phyloP scores from a whole-genome alignment of 2,113 vertebrate species.

The Gallinago paraguaiae region DNA sequence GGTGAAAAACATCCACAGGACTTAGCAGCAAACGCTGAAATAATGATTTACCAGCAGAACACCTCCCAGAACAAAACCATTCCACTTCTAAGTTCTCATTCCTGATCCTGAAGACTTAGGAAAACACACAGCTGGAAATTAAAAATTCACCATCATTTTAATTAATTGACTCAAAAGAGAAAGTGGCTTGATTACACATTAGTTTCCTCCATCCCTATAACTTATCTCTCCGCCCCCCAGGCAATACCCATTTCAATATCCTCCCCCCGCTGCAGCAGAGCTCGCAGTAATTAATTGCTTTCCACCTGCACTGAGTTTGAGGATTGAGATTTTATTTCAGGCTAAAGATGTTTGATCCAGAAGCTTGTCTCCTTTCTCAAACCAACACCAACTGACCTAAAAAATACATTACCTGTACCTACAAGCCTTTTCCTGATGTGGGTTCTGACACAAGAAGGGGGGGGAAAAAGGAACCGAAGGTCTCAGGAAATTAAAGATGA shows the following conservation, averaged over 20 bases:
- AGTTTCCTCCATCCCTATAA: neutral
- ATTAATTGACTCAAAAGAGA: neutral
- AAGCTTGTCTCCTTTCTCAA: neutral
- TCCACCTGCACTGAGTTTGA: neutral
- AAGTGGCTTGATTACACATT: neutral
- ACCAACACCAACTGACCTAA: neutral
- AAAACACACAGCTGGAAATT: neutral
- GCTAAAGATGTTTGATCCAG: neutral
- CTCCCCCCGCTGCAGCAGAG: neutral
- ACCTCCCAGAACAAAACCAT: neutral
- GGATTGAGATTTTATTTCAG: neutral
- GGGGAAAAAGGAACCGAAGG: neutral
- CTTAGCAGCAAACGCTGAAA: neutral
- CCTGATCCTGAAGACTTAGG: neutral
- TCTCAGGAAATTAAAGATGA: neutral
- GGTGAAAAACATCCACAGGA: neutral
- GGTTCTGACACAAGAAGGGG: neutral
- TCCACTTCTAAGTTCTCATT: neutral
- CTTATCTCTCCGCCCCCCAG: neutral
- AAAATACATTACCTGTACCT: neutral
- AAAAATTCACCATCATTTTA: neutral
- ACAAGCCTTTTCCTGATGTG: neutral
- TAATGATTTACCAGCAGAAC: neutral
- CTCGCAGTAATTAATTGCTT: neutral
- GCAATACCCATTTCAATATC: neutral